A percentile compares a stretch with the other conserved stretches of the same genome.
Evolutionary conservation across 2,797 vertebrate species (phyloP).

Genomic region (Alosa sapidissima): DNA sequence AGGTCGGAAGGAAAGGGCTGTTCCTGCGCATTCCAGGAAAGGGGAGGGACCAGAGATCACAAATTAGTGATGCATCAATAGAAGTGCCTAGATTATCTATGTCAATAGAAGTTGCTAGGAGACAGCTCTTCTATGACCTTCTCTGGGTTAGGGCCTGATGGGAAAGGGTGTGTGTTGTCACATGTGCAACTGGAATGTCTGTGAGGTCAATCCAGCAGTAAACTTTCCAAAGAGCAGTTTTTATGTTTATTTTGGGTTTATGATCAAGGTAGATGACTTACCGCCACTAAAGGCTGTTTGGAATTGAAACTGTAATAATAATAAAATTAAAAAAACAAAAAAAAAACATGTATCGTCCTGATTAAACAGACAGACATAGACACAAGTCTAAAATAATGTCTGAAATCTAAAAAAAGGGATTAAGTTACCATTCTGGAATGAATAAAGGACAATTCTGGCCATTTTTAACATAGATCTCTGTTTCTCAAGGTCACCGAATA

Average conservation of each 20-base stretch:
- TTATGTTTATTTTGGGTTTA: background rate
- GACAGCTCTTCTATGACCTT: background rate
- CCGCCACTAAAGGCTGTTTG: background rate
- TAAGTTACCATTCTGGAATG: no score
- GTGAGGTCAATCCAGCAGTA: background rate
- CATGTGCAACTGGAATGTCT: background rate
- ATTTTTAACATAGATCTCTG: no score
- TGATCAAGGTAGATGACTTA: background rate
- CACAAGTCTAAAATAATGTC: no score
- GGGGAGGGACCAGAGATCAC: background rate
- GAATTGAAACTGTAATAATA: background rate
- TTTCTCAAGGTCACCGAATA: no score
- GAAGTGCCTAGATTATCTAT: background rate
- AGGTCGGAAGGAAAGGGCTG: background rate
- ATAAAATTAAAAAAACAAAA: no score
- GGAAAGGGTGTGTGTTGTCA: background rate
- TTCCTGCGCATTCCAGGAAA: background rate
- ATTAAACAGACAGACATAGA: no score
- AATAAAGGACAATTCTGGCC: no score
- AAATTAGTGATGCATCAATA: background rate
- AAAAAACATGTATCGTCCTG: no score
- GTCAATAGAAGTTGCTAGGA: constrained; percentile 9
- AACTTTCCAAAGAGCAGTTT: background rate
- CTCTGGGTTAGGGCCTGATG: background rate
- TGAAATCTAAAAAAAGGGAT: no score